Percentiles rank a stretch among this genome's conserved stretches.
Conservation (phyloP, 1,140 invertebrate genomes). For the Nilaparvata lugens region DNA sequence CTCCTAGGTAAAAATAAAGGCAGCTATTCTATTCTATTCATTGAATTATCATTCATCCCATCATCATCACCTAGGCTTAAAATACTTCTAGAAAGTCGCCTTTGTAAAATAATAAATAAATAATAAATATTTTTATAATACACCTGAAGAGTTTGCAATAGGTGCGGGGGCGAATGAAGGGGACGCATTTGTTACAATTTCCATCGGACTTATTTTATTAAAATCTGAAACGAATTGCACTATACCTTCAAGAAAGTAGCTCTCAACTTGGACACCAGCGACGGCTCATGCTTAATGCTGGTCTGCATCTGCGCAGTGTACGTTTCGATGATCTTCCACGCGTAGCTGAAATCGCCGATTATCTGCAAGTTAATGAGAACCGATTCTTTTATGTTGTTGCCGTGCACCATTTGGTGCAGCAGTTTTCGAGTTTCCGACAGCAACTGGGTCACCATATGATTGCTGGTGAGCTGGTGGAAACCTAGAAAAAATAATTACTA, state of each 20-base stretch:
- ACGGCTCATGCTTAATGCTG: conserved; percentile 78
- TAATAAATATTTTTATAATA: no score
- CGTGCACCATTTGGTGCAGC: conserved; percentile 79
- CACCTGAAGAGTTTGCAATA: no score
- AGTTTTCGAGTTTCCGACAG: conserved; percentile 72
- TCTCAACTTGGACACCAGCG: conserved; percentile 78
- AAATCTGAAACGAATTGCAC: no score
- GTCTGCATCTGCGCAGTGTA: conserved; percentile 86
- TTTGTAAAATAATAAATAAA: no score
- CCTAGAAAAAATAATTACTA: conserved; percentile 45
- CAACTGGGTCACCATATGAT: conserved; percentile 85
- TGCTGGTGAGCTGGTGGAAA: conserved; percentile 86
- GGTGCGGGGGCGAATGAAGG: no score
- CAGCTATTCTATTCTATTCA: no score
- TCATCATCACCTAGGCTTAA: no score
- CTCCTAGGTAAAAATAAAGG: no score
- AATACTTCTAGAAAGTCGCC: no score
- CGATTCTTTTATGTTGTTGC: conserved; percentile 87
- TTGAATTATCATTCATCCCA: no score
- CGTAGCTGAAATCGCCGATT: conserved; percentile 90
- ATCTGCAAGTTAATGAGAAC: conserved; percentile 87
- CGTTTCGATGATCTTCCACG: conserved; percentile 86
- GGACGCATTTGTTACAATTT: no score
- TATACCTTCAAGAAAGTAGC: conserved; percentile 84
- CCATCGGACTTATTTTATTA: no score